These are phyloP conservation scores for Drosophila cognata DNA, from an alignment of 2,888 invertebrate genomes.

Conservation along the genomic window DNA sequence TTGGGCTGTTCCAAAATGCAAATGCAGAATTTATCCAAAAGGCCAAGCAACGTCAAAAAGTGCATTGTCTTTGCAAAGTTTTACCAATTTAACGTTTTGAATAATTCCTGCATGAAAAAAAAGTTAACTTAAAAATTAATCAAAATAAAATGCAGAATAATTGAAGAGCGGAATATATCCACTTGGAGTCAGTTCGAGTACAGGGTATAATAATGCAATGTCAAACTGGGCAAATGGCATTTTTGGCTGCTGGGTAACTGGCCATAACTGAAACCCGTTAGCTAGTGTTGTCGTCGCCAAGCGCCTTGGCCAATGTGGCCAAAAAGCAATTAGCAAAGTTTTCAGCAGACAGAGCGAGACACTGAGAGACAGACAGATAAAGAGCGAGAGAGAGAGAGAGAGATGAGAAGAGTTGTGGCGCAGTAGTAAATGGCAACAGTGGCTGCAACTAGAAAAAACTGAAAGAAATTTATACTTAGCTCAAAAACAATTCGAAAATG, in stretches of 20 bases:
- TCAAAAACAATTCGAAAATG: background rate
- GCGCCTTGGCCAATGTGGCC: slow-evolving; percentile 63
- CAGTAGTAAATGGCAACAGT: slow-evolving; percentile 19
- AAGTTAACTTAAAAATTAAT: background rate
- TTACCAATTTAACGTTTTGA: background rate
- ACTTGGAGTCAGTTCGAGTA: background rate
- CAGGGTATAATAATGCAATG: slow-evolving; percentile 47
- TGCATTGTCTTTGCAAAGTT: no score
- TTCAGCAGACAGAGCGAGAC: slow-evolving; percentile 26
- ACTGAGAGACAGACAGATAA: background rate
- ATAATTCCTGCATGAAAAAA: background rate
- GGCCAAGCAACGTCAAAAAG: no score
- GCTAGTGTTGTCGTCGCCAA: slow-evolving; percentile 49
- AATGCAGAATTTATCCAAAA: background rate
- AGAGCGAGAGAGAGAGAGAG: background rate
- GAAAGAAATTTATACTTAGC: background rate
- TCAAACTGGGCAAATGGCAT: slow-evolving; percentile 30
- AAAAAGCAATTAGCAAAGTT: slow-evolving; percentile 82
- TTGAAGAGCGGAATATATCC: background rate
- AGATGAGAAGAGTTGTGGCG: background rate
- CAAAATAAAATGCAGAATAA: background rate
- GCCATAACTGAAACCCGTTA: slow-evolving; percentile 45
- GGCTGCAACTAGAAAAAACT: background rate
- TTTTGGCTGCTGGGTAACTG: slow-evolving; percentile 24
- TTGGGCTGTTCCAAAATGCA: background rate